Evolutionary conservation across 2,888 invertebrate genomes (phyloP).

Genomic region (Ptycholaimellus sp.): DNA sequence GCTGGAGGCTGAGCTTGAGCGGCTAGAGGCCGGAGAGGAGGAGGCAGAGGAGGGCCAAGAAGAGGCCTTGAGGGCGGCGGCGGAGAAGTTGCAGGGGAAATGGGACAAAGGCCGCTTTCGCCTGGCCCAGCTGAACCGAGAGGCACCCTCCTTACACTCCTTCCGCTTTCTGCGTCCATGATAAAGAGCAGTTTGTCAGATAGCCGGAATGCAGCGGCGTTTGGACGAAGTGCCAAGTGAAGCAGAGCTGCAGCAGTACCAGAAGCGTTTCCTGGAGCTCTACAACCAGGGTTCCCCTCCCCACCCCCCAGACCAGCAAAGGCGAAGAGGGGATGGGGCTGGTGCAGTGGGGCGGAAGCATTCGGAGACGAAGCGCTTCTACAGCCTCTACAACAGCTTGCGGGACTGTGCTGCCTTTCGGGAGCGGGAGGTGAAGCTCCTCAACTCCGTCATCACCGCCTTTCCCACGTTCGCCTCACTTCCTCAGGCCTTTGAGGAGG

Average conservation of each 20-base stretch:
- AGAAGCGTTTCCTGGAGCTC: slow-evolving; percentile 73
- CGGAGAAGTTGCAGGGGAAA: background rate
- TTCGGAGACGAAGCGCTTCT: slow-evolving; percentile 89
- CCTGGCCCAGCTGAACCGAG: slow-evolving; percentile 23
- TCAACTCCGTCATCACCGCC: too few relatives aligned
- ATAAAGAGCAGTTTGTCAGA: too few relatives aligned
- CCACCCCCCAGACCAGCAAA: too few relatives aligned
- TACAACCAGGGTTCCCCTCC: slow-evolving; percentile 63
- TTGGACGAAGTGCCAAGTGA: slow-evolving; percentile 76
- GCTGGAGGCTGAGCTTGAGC: too few relatives aligned
- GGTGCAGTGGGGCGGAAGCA: slow-evolving; percentile 67
- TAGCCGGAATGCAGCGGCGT: slow-evolving; percentile 54
- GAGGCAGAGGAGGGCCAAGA: too few relatives aligned
- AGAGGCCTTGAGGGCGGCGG: too few relatives aligned
- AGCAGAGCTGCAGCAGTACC: slow-evolving; percentile 78
- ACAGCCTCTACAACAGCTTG: slow-evolving; percentile 74
- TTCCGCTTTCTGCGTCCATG: too few relatives aligned
- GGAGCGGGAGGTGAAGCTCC: slow-evolving; percentile 53
- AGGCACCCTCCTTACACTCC: too few relatives aligned
- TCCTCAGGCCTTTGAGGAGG: too few relatives aligned
- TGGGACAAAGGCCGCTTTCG: slow-evolving; percentile 6
- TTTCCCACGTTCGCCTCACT: too few relatives aligned
- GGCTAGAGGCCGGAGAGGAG: too few relatives aligned
- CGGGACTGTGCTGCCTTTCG: slow-evolving; percentile 78
- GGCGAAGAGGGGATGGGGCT: too few relatives aligned